phyloP scores from a whole-genome alignment of 2,113 vertebrate species.

The Typhlomys cinereus region DNA sequence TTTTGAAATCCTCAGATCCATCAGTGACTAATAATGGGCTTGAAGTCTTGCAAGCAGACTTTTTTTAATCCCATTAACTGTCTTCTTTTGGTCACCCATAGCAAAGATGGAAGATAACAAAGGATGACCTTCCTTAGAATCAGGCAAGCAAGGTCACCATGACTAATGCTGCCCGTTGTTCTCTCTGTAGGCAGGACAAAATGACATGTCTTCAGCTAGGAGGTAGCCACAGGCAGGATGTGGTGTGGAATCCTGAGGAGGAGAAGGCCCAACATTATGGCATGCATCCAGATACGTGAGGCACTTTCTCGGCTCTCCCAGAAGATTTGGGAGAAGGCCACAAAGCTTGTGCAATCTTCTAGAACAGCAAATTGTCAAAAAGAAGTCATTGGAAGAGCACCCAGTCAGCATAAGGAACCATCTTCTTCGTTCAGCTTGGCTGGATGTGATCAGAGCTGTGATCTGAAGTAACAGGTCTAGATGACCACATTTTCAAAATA shows the following conservation, averaged over 20 bases:
- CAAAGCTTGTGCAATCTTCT: not conserved
- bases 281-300: not conserved
- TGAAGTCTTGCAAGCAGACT: not conserved
- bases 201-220: not conserved
- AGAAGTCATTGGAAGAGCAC: not conserved
- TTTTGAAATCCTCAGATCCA: conserved; percentile 12
- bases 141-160: not conserved
- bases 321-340: not conserved
- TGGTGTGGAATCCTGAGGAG: not conserved
- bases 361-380: not conserved
- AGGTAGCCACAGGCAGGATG: not conserved
- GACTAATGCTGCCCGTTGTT: not conserved
- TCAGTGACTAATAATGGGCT: not conserved
- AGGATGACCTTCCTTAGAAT: not conserved
- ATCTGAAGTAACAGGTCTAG: not conserved
- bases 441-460: not conserved
- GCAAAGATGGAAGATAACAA: conserved; percentile 1
- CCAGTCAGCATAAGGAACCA: not conserved
- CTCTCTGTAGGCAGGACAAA: not conserved
- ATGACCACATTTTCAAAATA: not conserved
- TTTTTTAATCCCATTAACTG: not conserved
- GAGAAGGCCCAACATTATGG: not conserved
- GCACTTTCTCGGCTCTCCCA: not conserved
- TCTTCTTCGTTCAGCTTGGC: not conserved
- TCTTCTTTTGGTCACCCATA: not conserved